These are phyloP conservation scores for Ophthalmolycus amberensis DNA, from an alignment of 2,113 vertebrate species.

Conservation along the genomic window DNA sequence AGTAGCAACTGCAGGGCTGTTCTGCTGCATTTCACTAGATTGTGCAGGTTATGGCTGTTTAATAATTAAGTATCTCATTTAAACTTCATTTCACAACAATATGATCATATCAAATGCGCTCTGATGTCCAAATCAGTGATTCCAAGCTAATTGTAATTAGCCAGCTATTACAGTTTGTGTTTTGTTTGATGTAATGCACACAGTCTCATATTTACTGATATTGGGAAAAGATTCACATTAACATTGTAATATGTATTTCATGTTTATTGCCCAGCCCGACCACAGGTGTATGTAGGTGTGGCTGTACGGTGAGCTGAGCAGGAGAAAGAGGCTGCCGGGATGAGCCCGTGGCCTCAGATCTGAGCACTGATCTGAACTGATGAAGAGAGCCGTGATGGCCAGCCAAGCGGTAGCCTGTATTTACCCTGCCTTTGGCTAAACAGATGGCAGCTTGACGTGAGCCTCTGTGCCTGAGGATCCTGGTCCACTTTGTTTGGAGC, in stretches of 20 bases:
- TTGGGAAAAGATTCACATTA: no score
- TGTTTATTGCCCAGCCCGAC: background rate
- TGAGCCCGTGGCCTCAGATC: constrained; percentile 18
- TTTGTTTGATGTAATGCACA: no score
- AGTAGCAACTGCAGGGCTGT: background rate
- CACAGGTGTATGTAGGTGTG: background rate
- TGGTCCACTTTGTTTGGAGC: constrained; percentile 65
- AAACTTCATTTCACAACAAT: constrained; percentile 17
- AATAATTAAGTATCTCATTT: constrained; percentile 9
- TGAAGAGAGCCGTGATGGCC: constrained; percentile 3
- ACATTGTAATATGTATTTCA: no score
- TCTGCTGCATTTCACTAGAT: constrained; percentile 3
- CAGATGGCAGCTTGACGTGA: constrained; percentile 48
- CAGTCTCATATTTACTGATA: no score
- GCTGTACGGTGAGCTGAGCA: background rate
- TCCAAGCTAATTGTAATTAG: no score
- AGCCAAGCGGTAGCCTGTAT: constrained; percentile 55
- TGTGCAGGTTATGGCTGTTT: background rate
- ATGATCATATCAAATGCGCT: constrained; percentile 1
- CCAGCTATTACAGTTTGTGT: no score
- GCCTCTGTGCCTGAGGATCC: constrained; percentile 24
- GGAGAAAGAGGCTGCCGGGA: constrained; percentile 37
- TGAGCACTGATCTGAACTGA: constrained; percentile 13
- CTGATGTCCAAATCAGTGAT: no score
- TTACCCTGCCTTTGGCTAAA: constrained; percentile 65